Evolutionary conservation across 1,140 invertebrate species (phyloP).

Genomic region (Drosophila navojoa): DNA sequence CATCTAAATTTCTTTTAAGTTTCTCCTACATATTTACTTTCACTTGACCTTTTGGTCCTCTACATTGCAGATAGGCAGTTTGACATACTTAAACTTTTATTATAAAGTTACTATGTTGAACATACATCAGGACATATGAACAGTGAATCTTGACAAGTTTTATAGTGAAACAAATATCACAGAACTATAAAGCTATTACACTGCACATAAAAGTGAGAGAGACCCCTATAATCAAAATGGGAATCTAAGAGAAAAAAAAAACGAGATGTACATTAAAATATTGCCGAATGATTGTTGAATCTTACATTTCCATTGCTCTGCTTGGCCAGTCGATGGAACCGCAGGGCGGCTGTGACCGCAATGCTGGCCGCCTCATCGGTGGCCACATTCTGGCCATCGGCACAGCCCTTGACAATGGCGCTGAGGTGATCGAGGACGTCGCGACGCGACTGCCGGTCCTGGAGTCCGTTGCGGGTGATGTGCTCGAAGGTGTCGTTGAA

Average conservation of each 20-base stretch:
- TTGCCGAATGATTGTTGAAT: background rate
- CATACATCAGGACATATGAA: too few relatives aligned
- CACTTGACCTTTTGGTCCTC: too few relatives aligned
- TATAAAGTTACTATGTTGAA: too few relatives aligned
- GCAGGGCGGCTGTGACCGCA: conserved; percentile 76
- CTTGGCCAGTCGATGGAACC: conserved; percentile 75
- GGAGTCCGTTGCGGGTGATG: conserved; percentile 75
- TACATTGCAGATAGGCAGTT: too few relatives aligned
- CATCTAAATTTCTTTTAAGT: too few relatives aligned
- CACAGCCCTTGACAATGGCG: conserved; percentile 80
- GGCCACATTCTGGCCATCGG: conserved; percentile 72
- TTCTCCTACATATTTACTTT: too few relatives aligned
- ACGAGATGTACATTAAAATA: background rate
- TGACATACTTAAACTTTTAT: too few relatives aligned
- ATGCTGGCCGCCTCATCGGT: conserved; percentile 75
- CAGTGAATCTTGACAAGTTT: too few relatives aligned
- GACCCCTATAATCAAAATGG: background rate
- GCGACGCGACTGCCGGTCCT: conserved; percentile 76
- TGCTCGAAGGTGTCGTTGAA: conserved; percentile 80
- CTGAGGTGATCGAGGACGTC: conserved; percentile 83
- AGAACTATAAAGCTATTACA: too few relatives aligned
- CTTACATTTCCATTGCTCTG: conserved; percentile 61
- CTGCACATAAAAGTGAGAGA: too few relatives aligned
- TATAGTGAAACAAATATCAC: too few relatives aligned
- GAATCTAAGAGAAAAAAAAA: background rate